Conservation (phyloP, 2,113 vertebrate species). For the Heterotis niloticus region DNA sequence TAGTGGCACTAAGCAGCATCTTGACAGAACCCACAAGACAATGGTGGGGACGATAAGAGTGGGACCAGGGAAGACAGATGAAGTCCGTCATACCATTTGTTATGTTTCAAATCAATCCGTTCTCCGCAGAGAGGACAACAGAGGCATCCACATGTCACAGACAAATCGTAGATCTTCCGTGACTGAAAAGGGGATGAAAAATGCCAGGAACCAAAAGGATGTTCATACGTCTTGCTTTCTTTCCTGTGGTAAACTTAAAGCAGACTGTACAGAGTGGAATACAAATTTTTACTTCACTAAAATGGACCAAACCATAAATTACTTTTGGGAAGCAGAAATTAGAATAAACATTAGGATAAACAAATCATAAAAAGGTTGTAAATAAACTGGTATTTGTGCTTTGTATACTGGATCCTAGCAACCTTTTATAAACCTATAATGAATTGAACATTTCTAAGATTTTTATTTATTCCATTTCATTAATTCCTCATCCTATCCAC, state of each 20-base stretch:
- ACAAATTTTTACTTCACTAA: neutral
- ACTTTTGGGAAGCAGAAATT: too few species aligned
- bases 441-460: too few species aligned
- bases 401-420: too few species aligned
- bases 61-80: conserved; percentile 22
- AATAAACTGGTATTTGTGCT: too few species aligned
- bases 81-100: conserved; percentile 14
- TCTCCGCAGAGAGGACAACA: conserved; percentile 6
- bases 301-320: too few species aligned
- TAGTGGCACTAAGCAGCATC: neutral
- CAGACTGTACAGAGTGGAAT: neutral
- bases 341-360: too few species aligned
- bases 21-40: conserved; percentile 17
- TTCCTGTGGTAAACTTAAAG: neutral
- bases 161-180: neutral
- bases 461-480: too few species aligned
- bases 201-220: neutral
- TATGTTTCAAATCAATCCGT: conserved; percentile 22
- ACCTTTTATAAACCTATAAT: too few species aligned
- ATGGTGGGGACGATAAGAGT: neutral
- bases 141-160: conserved; percentile 16
- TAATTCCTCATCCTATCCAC: too few species aligned
- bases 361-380: too few species aligned
- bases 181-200: neutral
- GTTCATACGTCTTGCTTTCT: neutral